These are phyloP conservation scores for Chionoecetes opilio DNA, from an alignment of 1,140 invertebrate species.

Conservation along the genomic window DNA sequence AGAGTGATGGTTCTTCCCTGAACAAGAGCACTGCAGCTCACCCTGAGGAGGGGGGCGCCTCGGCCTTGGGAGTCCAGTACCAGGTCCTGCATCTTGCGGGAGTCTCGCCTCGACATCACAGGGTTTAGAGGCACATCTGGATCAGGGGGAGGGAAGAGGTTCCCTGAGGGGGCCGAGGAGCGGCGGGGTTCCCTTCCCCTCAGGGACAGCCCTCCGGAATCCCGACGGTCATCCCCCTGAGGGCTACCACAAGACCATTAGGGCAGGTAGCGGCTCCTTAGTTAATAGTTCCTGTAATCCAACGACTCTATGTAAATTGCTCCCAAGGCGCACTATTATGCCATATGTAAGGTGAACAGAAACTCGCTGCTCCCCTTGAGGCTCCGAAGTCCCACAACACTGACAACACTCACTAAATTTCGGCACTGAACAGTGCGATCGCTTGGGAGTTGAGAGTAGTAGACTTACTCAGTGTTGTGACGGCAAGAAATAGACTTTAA, in stretches of 20 bases:
- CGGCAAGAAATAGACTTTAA: no score
- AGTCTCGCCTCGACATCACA: slow-evolving; percentile 36
- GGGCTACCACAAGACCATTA: neutral
- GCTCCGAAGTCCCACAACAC: no score
- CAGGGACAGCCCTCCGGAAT: neutral
- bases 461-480: no score
- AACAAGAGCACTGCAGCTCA: neutral
- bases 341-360: no score
- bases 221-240: neutral
- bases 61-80: neutral
- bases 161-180: neutral
- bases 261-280: neutral
- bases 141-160: neutral
- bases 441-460: no score
- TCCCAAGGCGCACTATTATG: neutral
- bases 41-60: neutral
- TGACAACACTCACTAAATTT: no score
- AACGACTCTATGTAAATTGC: neutral
- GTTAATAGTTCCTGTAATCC: neutral
- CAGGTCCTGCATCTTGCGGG: slow-evolving; percentile 50
- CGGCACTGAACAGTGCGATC: no score
- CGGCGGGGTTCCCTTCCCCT: neutral
- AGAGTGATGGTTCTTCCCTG: neutral
- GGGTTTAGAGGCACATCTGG: neutral
- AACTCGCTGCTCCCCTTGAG: no score